Percentiles rank a stretch among this genome's conserved stretches.
phyloP scores from a whole-genome alignment of 2,888 invertebrate genomes.

The Aelia acuminata region DNA sequence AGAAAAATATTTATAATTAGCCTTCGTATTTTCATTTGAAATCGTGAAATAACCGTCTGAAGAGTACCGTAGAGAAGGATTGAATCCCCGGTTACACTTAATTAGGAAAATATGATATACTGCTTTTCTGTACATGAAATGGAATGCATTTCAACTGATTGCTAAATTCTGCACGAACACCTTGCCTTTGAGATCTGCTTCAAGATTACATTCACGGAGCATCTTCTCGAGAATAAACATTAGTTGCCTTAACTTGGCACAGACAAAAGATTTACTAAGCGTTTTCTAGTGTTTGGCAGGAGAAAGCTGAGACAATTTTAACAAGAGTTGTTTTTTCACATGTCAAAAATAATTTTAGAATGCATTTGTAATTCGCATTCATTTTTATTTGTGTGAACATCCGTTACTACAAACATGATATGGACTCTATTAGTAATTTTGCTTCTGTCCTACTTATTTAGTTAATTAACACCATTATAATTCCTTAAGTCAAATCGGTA shows the following conservation, averaged over 20 bases:
- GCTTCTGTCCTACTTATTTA: too few species aligned
- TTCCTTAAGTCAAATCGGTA: too few species aligned
- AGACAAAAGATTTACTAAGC: background rate
- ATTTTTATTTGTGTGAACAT: background rate
- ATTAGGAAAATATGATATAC: too few species aligned
- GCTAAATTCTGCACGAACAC: background rate
- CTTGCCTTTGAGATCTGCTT: background rate
- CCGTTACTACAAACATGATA: background rate
- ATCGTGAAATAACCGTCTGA: too few species aligned
- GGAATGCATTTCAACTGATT: background rate
- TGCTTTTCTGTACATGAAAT: background rate
- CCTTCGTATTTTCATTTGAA: too few species aligned
- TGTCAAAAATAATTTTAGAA: conserved; percentile 7
- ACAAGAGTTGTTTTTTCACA: background rate
- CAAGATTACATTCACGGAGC: background rate
- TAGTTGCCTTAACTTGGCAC: background rate
- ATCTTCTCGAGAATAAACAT: conserved; percentile 9
- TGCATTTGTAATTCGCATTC: background rate
- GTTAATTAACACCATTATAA: too few species aligned
- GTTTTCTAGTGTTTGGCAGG: background rate
- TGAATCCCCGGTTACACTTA: too few species aligned
- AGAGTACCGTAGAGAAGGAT: too few species aligned
- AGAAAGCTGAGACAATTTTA: conserved; percentile 9
- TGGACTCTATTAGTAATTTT: too few species aligned
- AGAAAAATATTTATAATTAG: too few species aligned